These are phyloP conservation scores for Lymantria dispar DNA, from an alignment of 2,888 invertebrate genomes.

Conservation along the genomic window DNA sequence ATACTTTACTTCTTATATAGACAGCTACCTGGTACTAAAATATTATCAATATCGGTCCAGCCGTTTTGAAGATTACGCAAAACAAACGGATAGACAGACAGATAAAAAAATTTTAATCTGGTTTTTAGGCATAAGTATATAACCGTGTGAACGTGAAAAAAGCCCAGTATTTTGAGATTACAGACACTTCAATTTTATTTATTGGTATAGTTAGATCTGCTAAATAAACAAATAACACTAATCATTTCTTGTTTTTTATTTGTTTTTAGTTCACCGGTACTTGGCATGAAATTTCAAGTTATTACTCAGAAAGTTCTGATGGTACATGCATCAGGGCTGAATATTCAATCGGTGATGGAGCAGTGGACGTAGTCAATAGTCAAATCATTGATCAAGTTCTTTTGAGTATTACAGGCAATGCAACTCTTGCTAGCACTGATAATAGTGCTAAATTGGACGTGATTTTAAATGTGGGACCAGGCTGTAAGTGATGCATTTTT, in stretches of 20 bases:
- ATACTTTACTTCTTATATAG: no score
- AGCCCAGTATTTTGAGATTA: no score
- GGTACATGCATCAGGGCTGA: slow-evolving; percentile 57
- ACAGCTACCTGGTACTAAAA: no score
- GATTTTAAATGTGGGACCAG: slow-evolving; percentile 44
- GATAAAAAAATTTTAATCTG: no score
- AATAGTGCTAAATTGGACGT: slow-evolving; percentile 55
- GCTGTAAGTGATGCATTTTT: slow-evolving; percentile 32
- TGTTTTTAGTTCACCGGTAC: slow-evolving; percentile 57
- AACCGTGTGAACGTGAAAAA: no score
- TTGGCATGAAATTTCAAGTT: slow-evolving; percentile 63
- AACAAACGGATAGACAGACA: no score
- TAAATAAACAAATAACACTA: no score
- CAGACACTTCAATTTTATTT: no score
- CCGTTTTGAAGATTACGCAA: no score
- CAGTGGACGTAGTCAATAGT: slow-evolving; percentile 56
- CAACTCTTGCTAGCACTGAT: slow-evolving; percentile 44
- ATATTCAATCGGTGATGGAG: slow-evolving; percentile 40
- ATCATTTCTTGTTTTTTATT: neutral
- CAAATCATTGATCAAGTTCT: slow-evolving; percentile 54
- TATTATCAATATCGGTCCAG: no score
- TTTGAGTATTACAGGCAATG: slow-evolving; percentile 52
- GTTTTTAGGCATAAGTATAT: no score
- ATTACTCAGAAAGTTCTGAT: slow-evolving; percentile 45
- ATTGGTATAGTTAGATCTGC: no score